phyloP scores from a whole-genome alignment of 2,113 vertebrate genomes.

The Pungitius pungitius region DNA sequence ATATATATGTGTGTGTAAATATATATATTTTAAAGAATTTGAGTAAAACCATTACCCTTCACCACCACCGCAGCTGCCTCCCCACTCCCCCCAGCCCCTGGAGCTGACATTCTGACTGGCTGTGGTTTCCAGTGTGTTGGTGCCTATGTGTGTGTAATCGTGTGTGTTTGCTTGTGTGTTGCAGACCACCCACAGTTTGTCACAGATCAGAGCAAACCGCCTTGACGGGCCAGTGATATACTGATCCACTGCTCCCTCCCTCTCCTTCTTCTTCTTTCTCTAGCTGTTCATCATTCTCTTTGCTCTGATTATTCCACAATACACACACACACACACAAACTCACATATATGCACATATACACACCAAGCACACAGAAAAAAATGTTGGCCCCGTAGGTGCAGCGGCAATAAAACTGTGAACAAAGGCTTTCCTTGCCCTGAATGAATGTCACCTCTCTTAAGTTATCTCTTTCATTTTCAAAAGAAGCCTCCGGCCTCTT shows the following conservation, averaged over 20 bases:
- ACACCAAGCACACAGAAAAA: conserved; percentile 18
- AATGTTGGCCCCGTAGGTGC: conserved; percentile 57
- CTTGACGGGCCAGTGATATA: conserved; percentile 81
- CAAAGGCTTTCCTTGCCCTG: conserved; percentile 62
- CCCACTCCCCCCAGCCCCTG: conserved; percentile 53
- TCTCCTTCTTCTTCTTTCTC: conserved; percentile 53
- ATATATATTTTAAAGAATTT: conserved; percentile 48
- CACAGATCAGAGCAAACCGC: conserved; percentile 80
- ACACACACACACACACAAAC: conserved; percentile 39
- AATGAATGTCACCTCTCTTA: conserved; percentile 74
- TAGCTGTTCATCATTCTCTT: conserved; percentile 61
- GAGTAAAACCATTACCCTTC: conserved; percentile 66
- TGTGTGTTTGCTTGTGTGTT: conserved; percentile 59
- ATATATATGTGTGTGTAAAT: no score
- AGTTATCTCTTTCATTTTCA: conserved; percentile 74
- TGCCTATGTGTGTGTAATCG: conserved; percentile 42
- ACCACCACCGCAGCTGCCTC: conserved; percentile 31
- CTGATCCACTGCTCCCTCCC: conserved; percentile 72
- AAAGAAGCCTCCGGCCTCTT: conserved; percentile 56
- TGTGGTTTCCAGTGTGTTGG: conserved; percentile 69
- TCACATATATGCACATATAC: conserved; percentile 15
- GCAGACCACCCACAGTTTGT: conserved; percentile 82
- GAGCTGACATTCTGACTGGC: conserved; percentile 74
- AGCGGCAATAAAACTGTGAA: conserved; percentile 67
- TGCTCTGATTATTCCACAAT: conserved; percentile 63